Evolutionary conservation across 2,888 invertebrate genomes (phyloP).

Genomic region (Molanna angustata): DNA sequence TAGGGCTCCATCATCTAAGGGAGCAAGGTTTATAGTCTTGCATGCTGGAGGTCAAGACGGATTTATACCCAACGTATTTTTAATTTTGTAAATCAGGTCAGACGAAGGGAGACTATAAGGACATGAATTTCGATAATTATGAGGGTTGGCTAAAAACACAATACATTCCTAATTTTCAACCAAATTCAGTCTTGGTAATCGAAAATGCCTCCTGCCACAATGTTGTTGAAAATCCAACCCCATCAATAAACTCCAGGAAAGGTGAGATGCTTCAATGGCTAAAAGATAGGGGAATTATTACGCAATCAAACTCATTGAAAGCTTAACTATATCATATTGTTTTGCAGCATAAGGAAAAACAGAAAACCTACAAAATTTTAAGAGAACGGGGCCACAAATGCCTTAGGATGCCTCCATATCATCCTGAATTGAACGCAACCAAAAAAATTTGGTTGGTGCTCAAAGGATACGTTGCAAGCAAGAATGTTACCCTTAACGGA

Average conservation of each 20-base stretch:
- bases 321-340: neutral
- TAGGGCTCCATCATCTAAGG: too few species aligned
- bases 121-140: slow-evolving; percentile 1
- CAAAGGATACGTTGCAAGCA: neutral
- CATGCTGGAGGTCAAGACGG: too few species aligned
- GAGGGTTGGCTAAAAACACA: neutral
- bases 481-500: neutral
- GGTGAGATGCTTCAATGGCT: slow-evolving; percentile 1
- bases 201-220: slow-evolving; percentile 9
- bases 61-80: neutral
- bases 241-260: neutral
- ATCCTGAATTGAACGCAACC: neutral
- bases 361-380: slow-evolving; percentile 4
- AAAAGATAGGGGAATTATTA: neutral
- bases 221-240: slow-evolving; percentile 3
- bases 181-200: slow-evolving; percentile 1
- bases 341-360: neutral
- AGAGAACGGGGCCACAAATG: neutral
- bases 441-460: neutral
- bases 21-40: neutral
- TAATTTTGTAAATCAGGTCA: neutral
- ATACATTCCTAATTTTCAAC: neutral
- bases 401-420: slow-evolving; percentile 1
- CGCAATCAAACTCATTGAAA: neutral
- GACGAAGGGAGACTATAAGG: neutral